Percentiles rank a stretch among this genome's conserved stretches.
phyloP scores from a whole-genome alignment of 2,888 invertebrate species.

The Tanytarsus gracilentus region DNA sequence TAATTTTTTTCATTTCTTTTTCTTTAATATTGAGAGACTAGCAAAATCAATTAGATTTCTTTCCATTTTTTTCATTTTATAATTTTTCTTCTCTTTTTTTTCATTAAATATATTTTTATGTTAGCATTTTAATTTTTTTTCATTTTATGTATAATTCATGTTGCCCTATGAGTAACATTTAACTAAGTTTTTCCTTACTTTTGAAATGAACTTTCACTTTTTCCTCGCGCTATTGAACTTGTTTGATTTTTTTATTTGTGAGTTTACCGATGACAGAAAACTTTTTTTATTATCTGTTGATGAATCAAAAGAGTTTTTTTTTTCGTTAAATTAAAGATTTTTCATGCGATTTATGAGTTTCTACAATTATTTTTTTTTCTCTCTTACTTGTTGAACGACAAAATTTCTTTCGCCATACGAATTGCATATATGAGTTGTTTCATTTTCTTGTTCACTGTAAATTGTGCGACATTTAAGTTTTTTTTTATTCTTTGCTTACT shows the following conservation, averaged over 20 bases:
- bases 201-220: not conserved
- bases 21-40: conserved; percentile 17
- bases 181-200: not conserved
- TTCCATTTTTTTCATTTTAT: not conserved
- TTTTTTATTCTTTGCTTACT: not conserved
- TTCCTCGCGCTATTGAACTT: not conserved
- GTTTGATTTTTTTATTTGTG: too few species aligned
- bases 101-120: not conserved
- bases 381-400: not conserved
- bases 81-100: not conserved
- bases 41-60: conserved; percentile 7
- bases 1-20: not conserved
- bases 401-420: not conserved
- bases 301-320: too few species aligned
- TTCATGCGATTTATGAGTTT: too few species aligned
- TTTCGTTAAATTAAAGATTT: too few species aligned
- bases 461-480: conserved; percentile 3
- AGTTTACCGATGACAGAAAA: too few species aligned
- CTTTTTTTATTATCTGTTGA: too few species aligned
- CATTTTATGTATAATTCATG: too few species aligned
- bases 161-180: too few species aligned
- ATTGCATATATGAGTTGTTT: too few species aligned
- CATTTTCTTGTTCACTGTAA: not conserved
- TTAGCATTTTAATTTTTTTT: not conserved
- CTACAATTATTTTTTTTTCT: not conserved